phyloP scores from a whole-genome alignment of 2,113 vertebrate genomes.

The Taurulus bubalis region DNA sequence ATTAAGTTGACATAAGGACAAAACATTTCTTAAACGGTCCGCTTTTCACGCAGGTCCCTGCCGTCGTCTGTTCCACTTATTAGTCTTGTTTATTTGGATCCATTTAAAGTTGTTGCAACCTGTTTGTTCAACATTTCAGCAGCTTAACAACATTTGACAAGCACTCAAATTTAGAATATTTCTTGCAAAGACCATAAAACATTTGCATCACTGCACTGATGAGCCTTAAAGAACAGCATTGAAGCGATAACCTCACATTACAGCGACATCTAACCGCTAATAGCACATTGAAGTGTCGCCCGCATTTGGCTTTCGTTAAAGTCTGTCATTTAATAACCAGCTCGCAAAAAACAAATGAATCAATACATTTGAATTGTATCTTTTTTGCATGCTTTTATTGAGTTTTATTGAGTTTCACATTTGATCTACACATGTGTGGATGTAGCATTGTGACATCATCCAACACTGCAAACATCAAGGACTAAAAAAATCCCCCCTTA shows the following conservation, averaged over 20 bases:
- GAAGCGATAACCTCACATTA: not conserved
- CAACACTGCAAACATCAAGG: not conserved
- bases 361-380: not conserved
- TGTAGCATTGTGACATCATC: not conserved
- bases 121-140: not conserved
- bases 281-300: not conserved
- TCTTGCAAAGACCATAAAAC: not conserved
- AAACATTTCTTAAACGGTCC: not conserved
- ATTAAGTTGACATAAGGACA: not conserved
- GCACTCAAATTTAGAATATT: not conserved
- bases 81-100: not conserved
- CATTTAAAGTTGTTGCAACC: not conserved
- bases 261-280: not conserved
- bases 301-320: not conserved
- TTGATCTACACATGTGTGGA: not conserved
- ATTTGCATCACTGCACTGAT: not conserved
- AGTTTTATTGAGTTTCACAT: constrained; percentile 2
- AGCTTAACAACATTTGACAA: not conserved
- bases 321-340: not conserved
- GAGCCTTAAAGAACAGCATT: not conserved
- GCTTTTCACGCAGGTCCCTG: not conserved
- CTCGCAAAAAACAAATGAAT: not conserved
- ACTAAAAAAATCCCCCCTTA: not conserved
- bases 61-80: not conserved
- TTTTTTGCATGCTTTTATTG: not conserved